Evolutionary conservation across 2,888 invertebrate species (phyloP).

Genomic region (Unio delphinus): DNA sequence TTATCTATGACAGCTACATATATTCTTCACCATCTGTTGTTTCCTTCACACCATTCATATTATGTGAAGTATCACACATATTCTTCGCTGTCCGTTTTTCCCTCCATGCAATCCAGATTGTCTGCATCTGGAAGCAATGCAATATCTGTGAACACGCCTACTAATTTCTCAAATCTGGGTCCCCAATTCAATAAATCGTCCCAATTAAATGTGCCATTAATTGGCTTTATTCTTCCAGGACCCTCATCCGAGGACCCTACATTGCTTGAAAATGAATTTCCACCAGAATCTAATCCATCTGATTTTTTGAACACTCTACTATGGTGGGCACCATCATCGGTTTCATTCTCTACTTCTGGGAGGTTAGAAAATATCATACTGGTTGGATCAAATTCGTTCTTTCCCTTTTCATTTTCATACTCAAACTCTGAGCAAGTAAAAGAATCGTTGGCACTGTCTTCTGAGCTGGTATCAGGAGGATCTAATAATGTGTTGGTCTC

Average conservation of each 20-base stretch:
- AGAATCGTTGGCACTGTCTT: constrained; percentile 94
- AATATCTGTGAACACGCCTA: constrained; percentile 96
- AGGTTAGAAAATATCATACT: constrained; percentile 77
- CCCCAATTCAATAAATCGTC: constrained; percentile 97
- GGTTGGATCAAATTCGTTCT: constrained; percentile 67
- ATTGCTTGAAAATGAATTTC: constrained; percentile 89
- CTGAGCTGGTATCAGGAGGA: constrained; percentile 75
- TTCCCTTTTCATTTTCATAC: constrained; percentile 82
- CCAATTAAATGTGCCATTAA: constrained; percentile 84
- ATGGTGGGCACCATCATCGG: constrained; percentile 51
- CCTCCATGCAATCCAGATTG: constrained; percentile 38
- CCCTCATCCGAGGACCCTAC: constrained; percentile 89
- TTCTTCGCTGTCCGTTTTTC: constrained; percentile 51
- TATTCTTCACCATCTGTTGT: neutral
- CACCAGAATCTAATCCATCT: constrained; percentile 93
- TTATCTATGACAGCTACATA: constrained; percentile 1
- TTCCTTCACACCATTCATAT: neutral
- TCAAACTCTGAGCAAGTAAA: constrained; percentile 99
- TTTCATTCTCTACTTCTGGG: constrained; percentile 67
- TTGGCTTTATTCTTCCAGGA: constrained; percentile 24
- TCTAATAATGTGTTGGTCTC: constrained; percentile 69
- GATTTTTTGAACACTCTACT: constrained; percentile 74
- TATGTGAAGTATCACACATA: constrained; percentile 49
- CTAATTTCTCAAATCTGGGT: constrained; percentile 94
- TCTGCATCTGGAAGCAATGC: constrained; percentile 88